Conservation (phyloP, 1,140 invertebrate genomes). For the Drosophila pseudoobscura region DNA sequence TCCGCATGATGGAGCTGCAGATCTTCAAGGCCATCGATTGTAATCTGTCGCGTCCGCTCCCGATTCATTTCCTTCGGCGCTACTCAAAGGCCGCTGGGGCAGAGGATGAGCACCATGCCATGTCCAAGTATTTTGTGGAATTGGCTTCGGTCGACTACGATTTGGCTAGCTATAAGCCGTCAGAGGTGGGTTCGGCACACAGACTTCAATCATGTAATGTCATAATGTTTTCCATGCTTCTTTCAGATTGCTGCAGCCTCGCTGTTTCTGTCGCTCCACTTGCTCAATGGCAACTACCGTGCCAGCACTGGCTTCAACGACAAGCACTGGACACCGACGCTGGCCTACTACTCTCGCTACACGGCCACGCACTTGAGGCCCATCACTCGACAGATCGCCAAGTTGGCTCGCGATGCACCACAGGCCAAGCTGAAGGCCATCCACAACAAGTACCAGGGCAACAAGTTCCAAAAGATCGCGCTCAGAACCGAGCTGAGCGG, state of each 20-base stretch:
- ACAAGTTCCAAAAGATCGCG: slow-evolving; percentile 86
- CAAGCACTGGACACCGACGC: slow-evolving; percentile 86
- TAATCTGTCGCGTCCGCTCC: slow-evolving; percentile 92
- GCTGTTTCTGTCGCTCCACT: slow-evolving; percentile 84
- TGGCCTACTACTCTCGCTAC: slow-evolving; percentile 87
- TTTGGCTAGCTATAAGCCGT: slow-evolving; percentile 92
- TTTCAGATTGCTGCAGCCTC: slow-evolving; percentile 84
- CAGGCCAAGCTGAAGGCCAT: slow-evolving; percentile 86
- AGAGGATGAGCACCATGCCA: slow-evolving; percentile 89
- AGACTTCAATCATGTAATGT: neutral
- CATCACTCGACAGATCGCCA: slow-evolving; percentile 86
- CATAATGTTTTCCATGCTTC: neutral
- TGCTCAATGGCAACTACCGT: slow-evolving; percentile 83
- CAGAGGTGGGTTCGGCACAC: slow-evolving; percentile 83
- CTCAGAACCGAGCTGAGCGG: slow-evolving; percentile 85
- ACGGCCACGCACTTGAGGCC: slow-evolving; percentile 85
- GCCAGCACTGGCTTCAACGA: slow-evolving; percentile 76
- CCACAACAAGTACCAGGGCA: slow-evolving; percentile 86
- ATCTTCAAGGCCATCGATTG: slow-evolving; percentile 91
- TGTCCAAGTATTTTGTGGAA: slow-evolving; percentile 97
- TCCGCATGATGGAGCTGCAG: slow-evolving; percentile 92
- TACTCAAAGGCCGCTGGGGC: slow-evolving; percentile 87
- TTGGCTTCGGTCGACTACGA: slow-evolving; percentile 92
- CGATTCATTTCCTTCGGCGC: slow-evolving; percentile 93
- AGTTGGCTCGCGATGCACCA: slow-evolving; percentile 85